Evolutionary conservation across 1,140 invertebrate genomes (phyloP), one percentile per base, ranked within the genome.

Genomic region (Bombus affinis): DNA sequence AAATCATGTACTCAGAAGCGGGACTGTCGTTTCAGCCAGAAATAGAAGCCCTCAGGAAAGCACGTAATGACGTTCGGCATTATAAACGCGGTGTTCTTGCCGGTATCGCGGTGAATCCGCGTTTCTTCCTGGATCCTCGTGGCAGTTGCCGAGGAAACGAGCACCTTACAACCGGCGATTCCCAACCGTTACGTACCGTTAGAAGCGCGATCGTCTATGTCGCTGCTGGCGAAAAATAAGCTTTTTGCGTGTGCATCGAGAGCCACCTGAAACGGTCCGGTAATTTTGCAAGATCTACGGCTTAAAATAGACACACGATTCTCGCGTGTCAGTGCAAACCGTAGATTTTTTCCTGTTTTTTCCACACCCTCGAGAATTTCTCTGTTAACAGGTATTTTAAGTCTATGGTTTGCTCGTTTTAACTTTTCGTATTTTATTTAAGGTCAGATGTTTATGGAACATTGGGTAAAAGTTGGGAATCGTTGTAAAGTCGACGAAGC

Each of bases 131-230:
- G 88, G 76, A 89, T 89, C 81, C 80, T 62, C 62, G 86, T 70
- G 80, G 75, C 81, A 75, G 75, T 80, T 80, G 74, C 71, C 66
- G 88, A 89, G 87, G 83, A 86, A 81, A 89, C 79, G 79, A 62
- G 76, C 85, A 77, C 82, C 89, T 90, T 85, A 87, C 66, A 89
- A 86, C 85, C 79, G 78, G 81, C 70, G 87, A 93, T 92, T 91
- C 88, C 57, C 87, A 90, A 92, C 91, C 91, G 92, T 93, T 93
- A 93, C 70, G 88, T 86, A 92, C 93, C 92, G 93, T 93, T 93
- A 93, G 87, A 71, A 83, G 39, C 62, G 37, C 88, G 72, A 86
- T 89, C 88, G 85, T 89, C 68, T 82, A 86, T 83, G 65, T 81
- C 57, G 81, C 39, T 70, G 44, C 76, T 84, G 75, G 53, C 68